Percentiles rank a stretch among this genome's conserved stretches.
Conservation (phyloP, 2,113 vertebrate species). For the Fregata magnificens region DNA sequence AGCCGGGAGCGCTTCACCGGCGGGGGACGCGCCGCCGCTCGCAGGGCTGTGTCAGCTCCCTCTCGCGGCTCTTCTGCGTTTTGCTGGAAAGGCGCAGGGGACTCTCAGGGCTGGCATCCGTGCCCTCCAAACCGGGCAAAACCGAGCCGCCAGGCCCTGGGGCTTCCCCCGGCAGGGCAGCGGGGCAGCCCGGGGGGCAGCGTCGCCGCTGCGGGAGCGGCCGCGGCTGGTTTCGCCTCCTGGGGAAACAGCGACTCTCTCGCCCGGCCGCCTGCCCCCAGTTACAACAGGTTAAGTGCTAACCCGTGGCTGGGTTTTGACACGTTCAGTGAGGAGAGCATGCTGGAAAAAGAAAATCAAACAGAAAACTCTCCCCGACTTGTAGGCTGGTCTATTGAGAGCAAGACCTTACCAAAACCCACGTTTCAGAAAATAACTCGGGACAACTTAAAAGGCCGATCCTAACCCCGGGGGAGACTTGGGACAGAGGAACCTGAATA, state of each 20-base stretch:
- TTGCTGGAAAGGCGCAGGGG: accelerated
- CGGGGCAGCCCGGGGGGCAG: neutral
- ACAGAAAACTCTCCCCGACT: neutral
- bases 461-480: neutral
- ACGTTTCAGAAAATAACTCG: neutral
- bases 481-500: neutral
- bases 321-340: accelerated
- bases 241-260: accelerated
- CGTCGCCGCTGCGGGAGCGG: neutral
- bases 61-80: neutral
- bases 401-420: neutral
- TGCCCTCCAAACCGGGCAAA: neutral
- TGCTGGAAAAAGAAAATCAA: neutral
- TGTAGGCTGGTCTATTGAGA: neutral
- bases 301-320: accelerated
- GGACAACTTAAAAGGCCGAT: too few relatives aligned
- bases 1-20: too few relatives aligned
- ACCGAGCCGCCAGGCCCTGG: accelerated
- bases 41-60: neutral
- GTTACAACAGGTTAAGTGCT: accelerated
- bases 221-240: neutral
- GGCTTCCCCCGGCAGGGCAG: neutral
- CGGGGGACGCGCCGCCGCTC: neutral
- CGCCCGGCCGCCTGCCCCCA: accelerated
- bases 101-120: accelerated